Percentiles rank a stretch among this genome's conserved stretches.
These are phyloP conservation scores for Danio tinwini DNA, from an alignment of 2,797 vertebrate genomes.

Conservation along the genomic window DNA sequence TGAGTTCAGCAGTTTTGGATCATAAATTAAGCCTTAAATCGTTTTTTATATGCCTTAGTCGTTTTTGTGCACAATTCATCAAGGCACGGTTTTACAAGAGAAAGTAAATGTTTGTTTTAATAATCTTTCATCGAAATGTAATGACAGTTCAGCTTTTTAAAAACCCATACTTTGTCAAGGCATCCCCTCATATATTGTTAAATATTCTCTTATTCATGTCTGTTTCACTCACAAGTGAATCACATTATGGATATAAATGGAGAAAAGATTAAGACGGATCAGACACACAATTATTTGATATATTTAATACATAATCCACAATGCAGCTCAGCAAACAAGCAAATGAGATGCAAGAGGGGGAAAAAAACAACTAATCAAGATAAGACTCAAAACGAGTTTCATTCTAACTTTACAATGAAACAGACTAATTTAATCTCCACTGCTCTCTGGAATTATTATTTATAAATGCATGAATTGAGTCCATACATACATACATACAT, in stretches of 20 bases:
- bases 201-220: neutral
- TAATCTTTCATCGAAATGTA: neutral
- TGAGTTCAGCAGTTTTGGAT: neutral
- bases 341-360: neutral
- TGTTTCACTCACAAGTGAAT: neutral
- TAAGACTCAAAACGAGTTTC: too few relatives aligned
- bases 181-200: neutral
- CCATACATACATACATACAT: too few relatives aligned
- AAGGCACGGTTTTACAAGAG: neutral
- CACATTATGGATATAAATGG: neutral
- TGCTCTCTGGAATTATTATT: too few relatives aligned
- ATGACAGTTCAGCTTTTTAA: neutral
- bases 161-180: neutral
- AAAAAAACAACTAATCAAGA: too few relatives aligned
- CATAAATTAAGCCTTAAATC: conserved; percentile 5
- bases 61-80: neutral
- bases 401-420: too few relatives aligned
- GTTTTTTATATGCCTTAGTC: neutral
- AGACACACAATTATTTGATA: neutral
- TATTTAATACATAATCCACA: neutral
- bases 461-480: too few relatives aligned
- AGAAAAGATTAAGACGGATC: neutral
- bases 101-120: neutral
- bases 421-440: too few relatives aligned
- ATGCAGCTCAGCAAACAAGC: neutral